These are phyloP conservation scores for Apteryx mantelli DNA, from an alignment of 2,113 vertebrate genomes.

Conservation along the genomic window DNA sequence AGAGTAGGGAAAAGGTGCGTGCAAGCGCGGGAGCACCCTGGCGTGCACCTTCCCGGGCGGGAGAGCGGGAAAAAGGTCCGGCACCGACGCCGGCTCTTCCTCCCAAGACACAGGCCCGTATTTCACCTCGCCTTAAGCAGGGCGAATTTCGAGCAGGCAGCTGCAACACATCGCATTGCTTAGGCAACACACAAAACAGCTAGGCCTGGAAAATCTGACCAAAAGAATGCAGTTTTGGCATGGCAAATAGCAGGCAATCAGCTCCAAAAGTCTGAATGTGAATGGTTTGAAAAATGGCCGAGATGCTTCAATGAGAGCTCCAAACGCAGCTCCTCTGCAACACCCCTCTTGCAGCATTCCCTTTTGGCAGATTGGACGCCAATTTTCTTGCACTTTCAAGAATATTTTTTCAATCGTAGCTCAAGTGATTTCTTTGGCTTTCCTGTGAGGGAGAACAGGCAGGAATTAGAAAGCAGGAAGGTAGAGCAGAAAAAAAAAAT, in stretches of 20 bases:
- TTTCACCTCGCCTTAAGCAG: neutral
- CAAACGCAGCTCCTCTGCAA: neutral
- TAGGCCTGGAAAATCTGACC: neutral
- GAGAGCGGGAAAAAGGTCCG: neutral
- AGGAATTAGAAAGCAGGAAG: neutral
- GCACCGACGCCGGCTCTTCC: neutral
- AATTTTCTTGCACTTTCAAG: neutral
- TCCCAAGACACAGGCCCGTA: neutral
- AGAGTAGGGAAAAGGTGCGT: neutral
- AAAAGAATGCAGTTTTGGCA: neutral
- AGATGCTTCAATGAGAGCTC: neutral
- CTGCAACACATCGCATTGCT: neutral
- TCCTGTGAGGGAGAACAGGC: neutral
- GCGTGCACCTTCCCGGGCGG: neutral
- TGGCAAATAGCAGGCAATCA: neutral
- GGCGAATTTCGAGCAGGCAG: neutral
- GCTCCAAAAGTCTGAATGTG: accelerated
- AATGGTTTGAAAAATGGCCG: neutral
- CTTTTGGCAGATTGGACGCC: neutral
- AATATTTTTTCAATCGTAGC: neutral
- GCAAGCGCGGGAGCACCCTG: neutral
- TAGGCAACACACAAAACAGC: neutral
- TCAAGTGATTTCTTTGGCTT: neutral
- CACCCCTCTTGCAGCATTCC: neutral
- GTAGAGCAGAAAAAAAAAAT: neutral